phyloP scores from a whole-genome alignment of 1,140 invertebrate genomes.

The Drosophila lacteicornis region DNA sequence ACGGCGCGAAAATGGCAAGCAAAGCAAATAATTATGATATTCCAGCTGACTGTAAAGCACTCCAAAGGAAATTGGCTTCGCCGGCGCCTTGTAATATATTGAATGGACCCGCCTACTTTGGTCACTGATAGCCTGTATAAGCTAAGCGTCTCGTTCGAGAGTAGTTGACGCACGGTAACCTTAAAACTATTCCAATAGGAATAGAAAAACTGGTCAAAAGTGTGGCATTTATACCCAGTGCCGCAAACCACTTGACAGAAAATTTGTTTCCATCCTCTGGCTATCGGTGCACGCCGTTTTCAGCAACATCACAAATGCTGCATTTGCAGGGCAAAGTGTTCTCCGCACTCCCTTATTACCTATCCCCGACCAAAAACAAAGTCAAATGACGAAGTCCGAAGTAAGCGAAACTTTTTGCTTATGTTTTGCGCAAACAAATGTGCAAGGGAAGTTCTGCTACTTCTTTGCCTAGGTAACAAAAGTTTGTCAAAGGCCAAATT shows the following conservation, averaged over 20 bases:
- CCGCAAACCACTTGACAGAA: constrained; percentile 66
- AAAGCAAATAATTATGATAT: constrained; percentile 69
- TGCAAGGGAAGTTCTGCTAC: constrained; percentile 37
- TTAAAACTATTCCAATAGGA: neutral
- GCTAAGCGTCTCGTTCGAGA: neutral
- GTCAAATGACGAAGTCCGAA: constrained; percentile 40
- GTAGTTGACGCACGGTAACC: neutral
- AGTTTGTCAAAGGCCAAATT: constrained; percentile 71
- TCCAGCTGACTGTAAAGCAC: constrained; percentile 36
- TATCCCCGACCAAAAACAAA: constrained; percentile 22
- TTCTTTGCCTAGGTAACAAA: constrained; percentile 58
- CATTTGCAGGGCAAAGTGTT: constrained; percentile 40
- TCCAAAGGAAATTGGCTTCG: constrained; percentile 20
- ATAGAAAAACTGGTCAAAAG: constrained; percentile 19
- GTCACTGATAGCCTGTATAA: neutral
- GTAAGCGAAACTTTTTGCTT: constrained; percentile 73
- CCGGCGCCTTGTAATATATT: neutral
- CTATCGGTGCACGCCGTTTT: constrained; percentile 17
- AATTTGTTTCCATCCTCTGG: constrained; percentile 53
- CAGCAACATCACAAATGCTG: constrained; percentile 43
- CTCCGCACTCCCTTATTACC: constrained; percentile 22
- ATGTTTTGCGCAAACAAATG: constrained; percentile 75
- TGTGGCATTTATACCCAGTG: constrained; percentile 18
- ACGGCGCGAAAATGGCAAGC: constrained; percentile 6
- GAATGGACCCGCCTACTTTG: neutral